phyloP scores from a whole-genome alignment of 2,888 invertebrate genomes.

The Halictus ligatus region DNA sequence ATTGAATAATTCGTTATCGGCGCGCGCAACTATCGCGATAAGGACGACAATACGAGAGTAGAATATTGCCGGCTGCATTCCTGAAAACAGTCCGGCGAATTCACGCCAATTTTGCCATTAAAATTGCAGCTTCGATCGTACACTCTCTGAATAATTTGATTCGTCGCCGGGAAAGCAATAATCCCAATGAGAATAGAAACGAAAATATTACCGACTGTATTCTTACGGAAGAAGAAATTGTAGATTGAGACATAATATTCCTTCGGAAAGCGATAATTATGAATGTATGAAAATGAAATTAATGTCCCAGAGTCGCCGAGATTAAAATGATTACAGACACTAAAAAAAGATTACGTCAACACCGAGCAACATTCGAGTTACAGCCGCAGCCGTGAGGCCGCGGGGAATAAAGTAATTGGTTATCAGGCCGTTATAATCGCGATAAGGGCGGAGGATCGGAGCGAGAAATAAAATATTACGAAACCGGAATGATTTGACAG shows the following conservation, averaged over 20 bases:
- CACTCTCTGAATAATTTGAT: background rate
- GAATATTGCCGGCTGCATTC: too few species aligned
- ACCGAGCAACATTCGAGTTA: background rate
- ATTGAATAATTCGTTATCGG: slow-evolving; percentile 10
- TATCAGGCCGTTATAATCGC: background rate
- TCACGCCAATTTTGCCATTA: background rate
- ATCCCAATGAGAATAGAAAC: background rate
- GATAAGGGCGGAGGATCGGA: background rate
- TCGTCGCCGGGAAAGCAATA: background rate
- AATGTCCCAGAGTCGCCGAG: background rate
- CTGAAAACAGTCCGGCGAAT: background rate
- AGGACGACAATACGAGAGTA: background rate
- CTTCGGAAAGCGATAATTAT: too few species aligned
- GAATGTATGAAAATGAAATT: background rate
- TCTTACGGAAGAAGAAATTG: background rate
- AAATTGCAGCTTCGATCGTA: too few species aligned
- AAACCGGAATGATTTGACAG: background rate
- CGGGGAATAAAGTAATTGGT: background rate
- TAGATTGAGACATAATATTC: background rate
- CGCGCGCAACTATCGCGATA: slow-evolving; percentile 4
- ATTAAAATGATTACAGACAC: background rate
- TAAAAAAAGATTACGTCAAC: background rate
- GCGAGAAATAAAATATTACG: background rate
- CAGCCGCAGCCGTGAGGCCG: background rate
- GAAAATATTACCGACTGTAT: background rate